Conservation (phyloP, 2,888 invertebrate species). For the Aporophyla lueneburgensis region DNA sequence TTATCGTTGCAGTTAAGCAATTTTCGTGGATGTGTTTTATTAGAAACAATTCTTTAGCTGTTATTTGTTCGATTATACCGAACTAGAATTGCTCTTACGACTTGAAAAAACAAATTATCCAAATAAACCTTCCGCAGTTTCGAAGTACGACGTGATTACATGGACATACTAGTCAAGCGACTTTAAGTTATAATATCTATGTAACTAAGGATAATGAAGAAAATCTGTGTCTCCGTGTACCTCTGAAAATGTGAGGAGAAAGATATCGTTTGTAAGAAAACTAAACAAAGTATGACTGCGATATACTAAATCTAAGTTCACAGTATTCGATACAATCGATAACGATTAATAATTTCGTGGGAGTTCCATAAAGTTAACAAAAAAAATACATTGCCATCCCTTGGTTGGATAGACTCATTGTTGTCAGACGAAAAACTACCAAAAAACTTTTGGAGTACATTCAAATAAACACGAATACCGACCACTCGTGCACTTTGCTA, state of each 20-base stretch:
- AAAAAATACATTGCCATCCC: background rate
- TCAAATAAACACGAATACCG: slow-evolving; percentile 39
- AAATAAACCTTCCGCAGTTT: too few relatives aligned
- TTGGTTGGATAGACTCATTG: background rate
- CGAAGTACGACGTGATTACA: too few relatives aligned
- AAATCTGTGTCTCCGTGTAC: background rate
- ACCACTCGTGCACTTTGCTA: slow-evolving; percentile 48
- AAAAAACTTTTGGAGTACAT: slow-evolving; percentile 13
- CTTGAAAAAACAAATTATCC: too few relatives aligned
- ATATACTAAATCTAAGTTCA: background rate
- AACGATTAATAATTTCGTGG: background rate
- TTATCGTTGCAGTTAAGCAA: slow-evolving; percentile 38
- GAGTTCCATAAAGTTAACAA: background rate
- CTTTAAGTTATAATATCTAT: too few relatives aligned
- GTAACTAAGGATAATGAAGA: background rate
- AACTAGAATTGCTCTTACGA: too few relatives aligned
- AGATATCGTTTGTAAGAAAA: background rate
- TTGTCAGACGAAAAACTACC: background rate
- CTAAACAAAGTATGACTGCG: background rate
- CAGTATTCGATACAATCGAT: background rate
- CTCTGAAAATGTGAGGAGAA: background rate
- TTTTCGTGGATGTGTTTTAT: slow-evolving; percentile 23
- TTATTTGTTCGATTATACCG: background rate
- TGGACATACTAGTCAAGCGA: too few relatives aligned
- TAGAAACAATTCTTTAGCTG: background rate